Percentiles rank a stretch among this genome's conserved stretches.
Evolutionary conservation across 2,888 invertebrate species (phyloP).

Genomic region (Julus scandinavius): DNA sequence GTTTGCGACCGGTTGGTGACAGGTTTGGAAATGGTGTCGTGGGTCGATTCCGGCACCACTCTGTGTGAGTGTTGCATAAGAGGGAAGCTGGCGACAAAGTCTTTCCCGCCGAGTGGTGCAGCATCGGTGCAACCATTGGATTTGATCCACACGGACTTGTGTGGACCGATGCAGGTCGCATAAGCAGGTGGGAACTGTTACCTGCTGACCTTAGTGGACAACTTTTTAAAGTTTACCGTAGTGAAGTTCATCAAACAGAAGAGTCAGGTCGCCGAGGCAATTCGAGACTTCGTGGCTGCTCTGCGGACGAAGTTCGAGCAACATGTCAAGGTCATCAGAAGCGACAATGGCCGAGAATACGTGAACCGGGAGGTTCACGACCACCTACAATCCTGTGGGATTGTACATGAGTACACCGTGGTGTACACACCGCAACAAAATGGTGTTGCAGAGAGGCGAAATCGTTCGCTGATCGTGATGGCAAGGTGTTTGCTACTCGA

Average conservation of each 20-base stretch:
- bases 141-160: not conserved
- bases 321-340: not conserved
- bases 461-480: constrained; percentile 60
- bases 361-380: not conserved
- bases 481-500: constrained; percentile 54
- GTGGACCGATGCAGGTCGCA: not conserved
- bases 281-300: not conserved
- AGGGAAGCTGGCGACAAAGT: not conserved
- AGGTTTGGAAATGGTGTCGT: not conserved
- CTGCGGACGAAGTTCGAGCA: not conserved
- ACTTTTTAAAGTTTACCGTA: not conserved
- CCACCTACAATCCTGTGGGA: not conserved
- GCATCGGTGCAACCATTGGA: too few species aligned
- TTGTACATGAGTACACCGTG: not conserved
- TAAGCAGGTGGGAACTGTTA: not conserved
- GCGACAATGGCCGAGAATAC: not conserved
- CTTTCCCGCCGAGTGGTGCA: not conserved
- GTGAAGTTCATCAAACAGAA: not conserved
- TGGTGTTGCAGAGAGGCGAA: constrained; percentile 60
- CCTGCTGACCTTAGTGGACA: not conserved
- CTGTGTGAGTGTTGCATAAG: not conserved
- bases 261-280: not conserved
- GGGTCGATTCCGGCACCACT: not conserved
- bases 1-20: not conserved
- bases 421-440: constrained; percentile 60